Percentiles rank a stretch among this genome's conserved stretches.
These are phyloP conservation scores for Zaprionus camerounensis DNA, from an alignment of 1,140 invertebrate genomes.

Conservation along the genomic window DNA sequence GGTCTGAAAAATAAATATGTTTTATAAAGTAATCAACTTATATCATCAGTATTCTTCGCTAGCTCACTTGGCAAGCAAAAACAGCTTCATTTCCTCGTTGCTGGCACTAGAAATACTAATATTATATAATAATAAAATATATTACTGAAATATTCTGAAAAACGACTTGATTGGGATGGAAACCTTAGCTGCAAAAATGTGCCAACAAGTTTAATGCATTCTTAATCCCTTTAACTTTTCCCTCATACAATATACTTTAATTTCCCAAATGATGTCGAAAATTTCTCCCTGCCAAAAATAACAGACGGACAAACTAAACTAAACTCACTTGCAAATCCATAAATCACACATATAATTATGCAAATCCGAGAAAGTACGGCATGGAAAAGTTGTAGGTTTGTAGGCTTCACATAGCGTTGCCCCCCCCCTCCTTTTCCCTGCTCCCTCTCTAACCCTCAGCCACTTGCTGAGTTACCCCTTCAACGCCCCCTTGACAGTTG, in stretches of 20 bases:
- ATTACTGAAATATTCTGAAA: not conserved
- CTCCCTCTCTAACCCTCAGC: not conserved
- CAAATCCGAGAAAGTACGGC: conserved; percentile 73
- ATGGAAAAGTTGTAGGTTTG: conserved; percentile 60
- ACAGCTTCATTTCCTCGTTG: too few relatives aligned
- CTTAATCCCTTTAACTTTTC: not conserved
- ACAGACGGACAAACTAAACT: conserved; percentile 45
- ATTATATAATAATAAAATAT: too few relatives aligned
- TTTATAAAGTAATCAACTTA: too few relatives aligned
- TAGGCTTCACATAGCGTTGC: not conserved
- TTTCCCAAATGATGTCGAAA: conserved; percentile 29
- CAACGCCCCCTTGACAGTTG: conserved; percentile 2
- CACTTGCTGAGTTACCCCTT: too few relatives aligned
- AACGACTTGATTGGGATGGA: too few relatives aligned
- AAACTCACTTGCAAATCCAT: conserved; percentile 72
- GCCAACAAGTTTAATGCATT: not conserved
- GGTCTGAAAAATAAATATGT: too few relatives aligned
- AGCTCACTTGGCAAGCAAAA: too few relatives aligned
- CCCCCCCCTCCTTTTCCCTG: not conserved
- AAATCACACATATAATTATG: conserved; percentile 82
- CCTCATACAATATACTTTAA: conserved; percentile 10
- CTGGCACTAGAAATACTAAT: too few relatives aligned
- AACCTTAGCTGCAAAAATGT: too few relatives aligned
- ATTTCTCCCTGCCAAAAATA: conserved; percentile 21
- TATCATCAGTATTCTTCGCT: too few relatives aligned